Percentiles rank a stretch among this genome's conserved stretches.
These are phyloP conservation scores for Lasiurus cinereus DNA, from an alignment of 2,113 vertebrate species.

Conservation along the genomic window DNA sequence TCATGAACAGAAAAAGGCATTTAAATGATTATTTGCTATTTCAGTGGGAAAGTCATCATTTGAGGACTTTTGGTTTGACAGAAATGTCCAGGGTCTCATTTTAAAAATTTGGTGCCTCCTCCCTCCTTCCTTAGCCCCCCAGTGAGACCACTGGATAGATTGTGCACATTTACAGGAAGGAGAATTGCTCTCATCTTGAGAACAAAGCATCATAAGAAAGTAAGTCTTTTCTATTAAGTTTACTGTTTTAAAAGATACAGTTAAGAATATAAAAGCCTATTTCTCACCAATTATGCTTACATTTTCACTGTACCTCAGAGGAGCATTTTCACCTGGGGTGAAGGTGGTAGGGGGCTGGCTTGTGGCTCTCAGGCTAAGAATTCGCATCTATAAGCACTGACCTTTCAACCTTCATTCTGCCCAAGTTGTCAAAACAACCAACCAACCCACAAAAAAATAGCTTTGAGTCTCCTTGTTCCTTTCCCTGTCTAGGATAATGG, in stretches of 20 bases:
- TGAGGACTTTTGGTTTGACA: slow-evolving; percentile 67
- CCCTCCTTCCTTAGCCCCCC: background rate
- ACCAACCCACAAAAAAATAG: background rate
- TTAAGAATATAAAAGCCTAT: background rate
- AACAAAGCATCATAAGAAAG: background rate
- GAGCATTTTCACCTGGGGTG: background rate
- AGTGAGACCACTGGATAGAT: fast-evolving
- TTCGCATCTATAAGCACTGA: background rate
- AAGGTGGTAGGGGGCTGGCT: no score
- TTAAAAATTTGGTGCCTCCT: background rate
- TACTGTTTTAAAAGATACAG: background rate
- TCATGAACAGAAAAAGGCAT: slow-evolving; percentile 63
- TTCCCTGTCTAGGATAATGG: background rate
- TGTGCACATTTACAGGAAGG: background rate
- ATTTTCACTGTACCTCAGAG: background rate
- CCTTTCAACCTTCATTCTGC: background rate
- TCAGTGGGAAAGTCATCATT: slow-evolving; percentile 65
- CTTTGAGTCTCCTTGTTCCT: no score
- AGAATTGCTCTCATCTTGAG: background rate
- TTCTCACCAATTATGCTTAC: background rate
- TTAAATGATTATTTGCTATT: slow-evolving; percentile 80
- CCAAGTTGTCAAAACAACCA: background rate
- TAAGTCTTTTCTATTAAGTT: background rate
- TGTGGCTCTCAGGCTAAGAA: background rate
- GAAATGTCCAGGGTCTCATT: background rate